Base-by-base conservation (phyloP, 2,797 vertebrate species). In the Danio choprae region DNA sequence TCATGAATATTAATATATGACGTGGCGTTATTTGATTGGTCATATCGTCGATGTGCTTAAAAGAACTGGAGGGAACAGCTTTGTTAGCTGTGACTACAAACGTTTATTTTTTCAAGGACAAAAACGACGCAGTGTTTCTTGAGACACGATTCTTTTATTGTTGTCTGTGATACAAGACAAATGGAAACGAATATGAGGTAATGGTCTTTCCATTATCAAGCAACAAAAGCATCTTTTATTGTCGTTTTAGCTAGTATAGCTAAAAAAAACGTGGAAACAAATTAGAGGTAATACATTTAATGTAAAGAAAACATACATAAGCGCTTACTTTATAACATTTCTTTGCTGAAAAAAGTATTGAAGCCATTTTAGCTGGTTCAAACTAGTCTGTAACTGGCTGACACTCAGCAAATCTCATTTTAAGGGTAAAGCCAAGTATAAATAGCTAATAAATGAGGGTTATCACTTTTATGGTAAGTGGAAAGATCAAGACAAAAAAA, bases 311-410 rank as follows among this genome's bases (percentile, higher is more conserved):
- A 59, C 29, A 58, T 68, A n/a, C 40, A 58, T 7, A 43, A 0
- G 13, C n/a, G 11, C 10, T 64, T 70, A 76, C 43, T 55, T 85
- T 88, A 82, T 68, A 83, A 22, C 64, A 75, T 69, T 53, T 51
- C 13, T 38, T 9, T 11, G 0, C 38, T 12, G 67, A 29, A 5
- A 29, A 5, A 63, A 69, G 18, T 29, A 16, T 29, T 1, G 29
- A 29, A 29, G 29, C 29, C 29, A 29, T 29, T 29, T 29, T 1
- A 60, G 38, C 29, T 36, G 22, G 58, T 60, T 58, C 13, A 60
- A 60, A 56, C 55, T 56, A 12, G 55, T 12, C 18, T 20, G 11
- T 4, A 56, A 56, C 18, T 10, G 10, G 10, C 15, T 36, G 15
- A 6, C 29, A 29, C 29, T 29, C 29, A 29, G 29, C 29, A 29